phyloP scores from a whole-genome alignment of 2,797 vertebrate species.

The Sciaenops ocellatus region DNA sequence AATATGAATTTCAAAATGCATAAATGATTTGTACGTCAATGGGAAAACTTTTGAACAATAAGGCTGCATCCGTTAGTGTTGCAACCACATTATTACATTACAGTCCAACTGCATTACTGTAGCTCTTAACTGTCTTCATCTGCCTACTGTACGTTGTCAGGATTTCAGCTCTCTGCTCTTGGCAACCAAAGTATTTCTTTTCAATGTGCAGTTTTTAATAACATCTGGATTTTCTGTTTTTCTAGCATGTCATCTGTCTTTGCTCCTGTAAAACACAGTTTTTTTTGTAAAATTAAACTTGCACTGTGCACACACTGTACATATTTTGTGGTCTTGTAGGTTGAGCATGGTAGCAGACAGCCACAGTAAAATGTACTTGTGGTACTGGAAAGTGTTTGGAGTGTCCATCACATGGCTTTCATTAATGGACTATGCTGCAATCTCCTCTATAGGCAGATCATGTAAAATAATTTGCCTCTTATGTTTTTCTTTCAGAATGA shows the following conservation, averaged over 20 bases:
- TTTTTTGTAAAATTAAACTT: slow-evolving; percentile 22
- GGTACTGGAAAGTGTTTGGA: slow-evolving; percentile 39
- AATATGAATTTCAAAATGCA: background rate
- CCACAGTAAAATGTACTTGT: slow-evolving; percentile 1
- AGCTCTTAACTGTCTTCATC: slow-evolving; percentile 7
- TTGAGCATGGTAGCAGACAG: slow-evolving; percentile 11
- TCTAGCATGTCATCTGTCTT: background rate
- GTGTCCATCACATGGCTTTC: slow-evolving; percentile 31
- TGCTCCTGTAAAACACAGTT: slow-evolving; percentile 10
- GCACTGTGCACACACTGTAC: slow-evolving; percentile 35
- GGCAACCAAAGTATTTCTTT: background rate
- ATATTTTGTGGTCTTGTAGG: slow-evolving; percentile 55
- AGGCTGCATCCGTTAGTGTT: background rate
- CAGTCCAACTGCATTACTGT: background rate
- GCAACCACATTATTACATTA: background rate
- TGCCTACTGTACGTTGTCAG: background rate
- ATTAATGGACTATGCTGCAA: slow-evolving; percentile 24
- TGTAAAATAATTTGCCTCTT: slow-evolving; percentile 37
- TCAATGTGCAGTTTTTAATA: background rate
- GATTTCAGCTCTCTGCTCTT: background rate
- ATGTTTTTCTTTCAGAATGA: slow-evolving; percentile 33
- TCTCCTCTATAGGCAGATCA: slow-evolving; percentile 28
- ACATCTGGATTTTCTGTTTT: slow-evolving; percentile 8
- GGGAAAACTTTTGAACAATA: background rate
- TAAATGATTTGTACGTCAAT: no score